Evolutionary conservation across 2,888 invertebrate genomes (phyloP).

Genomic region (Amphimallon solstitiale): DNA sequence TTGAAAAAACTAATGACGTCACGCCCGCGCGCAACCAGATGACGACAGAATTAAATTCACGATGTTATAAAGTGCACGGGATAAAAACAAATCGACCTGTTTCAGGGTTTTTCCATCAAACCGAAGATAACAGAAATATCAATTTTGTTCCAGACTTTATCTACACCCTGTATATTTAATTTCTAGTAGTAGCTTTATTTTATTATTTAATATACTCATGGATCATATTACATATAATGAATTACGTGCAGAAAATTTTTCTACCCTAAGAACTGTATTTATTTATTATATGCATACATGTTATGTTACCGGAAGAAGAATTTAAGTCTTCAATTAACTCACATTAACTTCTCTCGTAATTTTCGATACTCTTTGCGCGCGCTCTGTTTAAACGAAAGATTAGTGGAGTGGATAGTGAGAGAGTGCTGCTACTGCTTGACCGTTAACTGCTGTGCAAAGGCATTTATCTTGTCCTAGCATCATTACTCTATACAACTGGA

Average conservation of each 20-base stretch:
- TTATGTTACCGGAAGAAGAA: constrained; percentile 15
- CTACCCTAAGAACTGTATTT: background rate
- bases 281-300: background rate
- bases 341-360: background rate
- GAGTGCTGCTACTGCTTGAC: constrained; percentile 23
- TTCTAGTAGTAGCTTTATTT: too few relatives aligned
- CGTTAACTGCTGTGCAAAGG: constrained; percentile 31
- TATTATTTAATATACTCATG: too few relatives aligned
- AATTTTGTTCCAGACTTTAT: too few relatives aligned
- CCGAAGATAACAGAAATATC: too few relatives aligned
- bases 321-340: constrained; percentile 19
- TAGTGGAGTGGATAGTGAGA: constrained; percentile 28
- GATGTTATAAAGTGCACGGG: too few relatives aligned
- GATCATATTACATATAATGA: background rate
- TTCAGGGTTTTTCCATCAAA: too few relatives aligned
- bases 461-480: constrained; percentile 28
- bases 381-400: constrained; percentile 25
- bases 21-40: too few relatives aligned
- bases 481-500: constrained; percentile 20
- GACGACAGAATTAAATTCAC: too few relatives aligned
- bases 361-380: constrained; percentile 1
- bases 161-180: too few relatives aligned
- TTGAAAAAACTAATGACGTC: too few relatives aligned
- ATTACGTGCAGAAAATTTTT: background rate
- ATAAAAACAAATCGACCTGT: too few relatives aligned